These are phyloP conservation scores for Deilephila elpenor DNA, from an alignment of 2,888 invertebrate species.

Conservation along the genomic window DNA sequence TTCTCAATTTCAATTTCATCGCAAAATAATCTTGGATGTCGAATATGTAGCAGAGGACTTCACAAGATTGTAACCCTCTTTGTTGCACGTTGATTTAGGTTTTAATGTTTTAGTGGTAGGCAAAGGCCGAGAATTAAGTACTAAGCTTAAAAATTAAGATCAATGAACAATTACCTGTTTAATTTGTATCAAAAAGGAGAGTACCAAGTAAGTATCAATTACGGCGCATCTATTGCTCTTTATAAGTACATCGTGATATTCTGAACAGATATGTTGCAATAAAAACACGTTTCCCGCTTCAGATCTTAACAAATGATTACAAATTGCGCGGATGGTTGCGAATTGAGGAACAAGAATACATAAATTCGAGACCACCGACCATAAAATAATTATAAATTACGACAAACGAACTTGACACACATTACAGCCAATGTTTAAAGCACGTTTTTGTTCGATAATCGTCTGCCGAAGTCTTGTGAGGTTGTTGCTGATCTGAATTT, in stretches of 20 bases:
- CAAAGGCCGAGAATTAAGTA: too few species aligned
- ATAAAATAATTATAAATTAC: conserved; percentile 46
- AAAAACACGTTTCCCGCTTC: conserved; percentile 29
- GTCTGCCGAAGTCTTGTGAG: conserved; percentile 15
- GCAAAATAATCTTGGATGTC: too few species aligned
- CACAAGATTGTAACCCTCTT: too few species aligned
- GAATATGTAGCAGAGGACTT: too few species aligned
- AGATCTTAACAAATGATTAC: conserved; percentile 32
- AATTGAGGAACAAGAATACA: conserved; percentile 39
- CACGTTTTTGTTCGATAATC: conserved; percentile 24
- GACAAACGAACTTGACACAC: conserved; percentile 55
- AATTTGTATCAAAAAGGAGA: too few species aligned
- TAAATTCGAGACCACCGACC: conserved; percentile 39
- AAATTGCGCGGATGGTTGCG: conserved; percentile 36
- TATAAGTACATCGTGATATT: conserved; percentile 21
- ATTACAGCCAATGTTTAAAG: conserved; percentile 36
- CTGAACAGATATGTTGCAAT: conserved; percentile 29
- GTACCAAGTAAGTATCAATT: too few species aligned
- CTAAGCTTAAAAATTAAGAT: too few species aligned
- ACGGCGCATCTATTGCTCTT: not conserved
- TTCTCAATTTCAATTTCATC: too few species aligned
- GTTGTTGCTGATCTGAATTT: not conserved
- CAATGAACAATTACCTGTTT: too few species aligned
- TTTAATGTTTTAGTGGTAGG: too few species aligned
- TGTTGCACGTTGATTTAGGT: too few species aligned